A percentile compares a stretch with the other conserved stretches of the same genome.
phyloP scores from a whole-genome alignment of 2,113 vertebrate species.

The Apteryx owenii region DNA sequence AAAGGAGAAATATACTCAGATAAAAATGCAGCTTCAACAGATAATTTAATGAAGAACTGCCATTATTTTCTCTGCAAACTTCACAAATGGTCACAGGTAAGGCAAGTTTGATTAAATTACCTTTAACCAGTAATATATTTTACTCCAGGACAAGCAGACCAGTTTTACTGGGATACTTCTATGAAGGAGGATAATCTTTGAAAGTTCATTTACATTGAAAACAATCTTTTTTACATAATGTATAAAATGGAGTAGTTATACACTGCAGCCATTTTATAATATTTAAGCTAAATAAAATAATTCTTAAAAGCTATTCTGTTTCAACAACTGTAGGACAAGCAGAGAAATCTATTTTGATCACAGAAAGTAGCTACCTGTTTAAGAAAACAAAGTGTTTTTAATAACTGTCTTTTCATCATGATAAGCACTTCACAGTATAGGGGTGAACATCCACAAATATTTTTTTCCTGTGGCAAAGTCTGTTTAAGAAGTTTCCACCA shows the following conservation, averaged over 20 bases:
- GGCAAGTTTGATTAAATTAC: slow-evolving; percentile 49
- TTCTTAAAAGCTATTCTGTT: slow-evolving; percentile 40
- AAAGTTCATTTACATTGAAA: slow-evolving; percentile 57
- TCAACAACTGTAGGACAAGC: slow-evolving; percentile 14
- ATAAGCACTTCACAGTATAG: neutral
- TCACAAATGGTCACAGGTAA: neutral
- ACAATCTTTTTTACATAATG: slow-evolving; percentile 37
- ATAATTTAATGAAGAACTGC: slow-evolving; percentile 8
- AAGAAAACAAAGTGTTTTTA: neutral
- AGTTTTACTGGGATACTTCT: slow-evolving; percentile 72
- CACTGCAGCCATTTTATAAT: slow-evolving; percentile 46
- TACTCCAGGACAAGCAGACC: slow-evolving; percentile 62
- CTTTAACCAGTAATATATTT: slow-evolving; percentile 69
- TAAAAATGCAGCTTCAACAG: slow-evolving; percentile 14
- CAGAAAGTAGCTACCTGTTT: neutral
- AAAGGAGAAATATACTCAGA: neutral
- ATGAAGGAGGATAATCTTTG: slow-evolving; percentile 35
- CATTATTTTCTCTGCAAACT: slow-evolving; percentile 35
- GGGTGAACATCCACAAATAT: neutral
- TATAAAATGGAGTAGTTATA: slow-evolving; percentile 61
- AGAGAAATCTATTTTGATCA: neutral
- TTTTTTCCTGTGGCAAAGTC: neutral
- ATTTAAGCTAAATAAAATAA: slow-evolving; percentile 50
- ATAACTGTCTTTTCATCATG: neutral
- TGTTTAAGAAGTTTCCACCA: neutral